Conservation (phyloP, 1,140 invertebrate species). For the Andricus grossulariae region DNA sequence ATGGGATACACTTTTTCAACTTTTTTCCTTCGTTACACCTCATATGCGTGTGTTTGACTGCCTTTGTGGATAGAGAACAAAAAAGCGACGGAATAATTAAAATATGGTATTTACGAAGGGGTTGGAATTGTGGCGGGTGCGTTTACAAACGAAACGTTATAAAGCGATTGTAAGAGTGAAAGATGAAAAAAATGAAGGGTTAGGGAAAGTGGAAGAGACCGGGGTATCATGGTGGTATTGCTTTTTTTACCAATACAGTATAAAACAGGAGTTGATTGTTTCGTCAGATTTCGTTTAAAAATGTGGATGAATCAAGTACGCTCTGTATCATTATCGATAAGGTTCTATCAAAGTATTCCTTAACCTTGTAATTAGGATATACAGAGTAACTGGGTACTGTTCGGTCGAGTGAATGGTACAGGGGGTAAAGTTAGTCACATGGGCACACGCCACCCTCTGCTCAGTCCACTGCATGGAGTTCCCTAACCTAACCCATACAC, state of each 20-base stretch:
- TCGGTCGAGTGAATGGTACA: constrained; percentile 40
- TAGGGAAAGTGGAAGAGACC: neutral
- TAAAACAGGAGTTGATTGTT: no score
- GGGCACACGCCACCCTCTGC: constrained; percentile 48
- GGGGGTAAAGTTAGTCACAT: constrained; percentile 49
- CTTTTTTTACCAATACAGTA: no score
- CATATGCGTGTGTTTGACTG: neutral
- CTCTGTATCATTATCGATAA: no score
- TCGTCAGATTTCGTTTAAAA: no score
- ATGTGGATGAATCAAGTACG: no score
- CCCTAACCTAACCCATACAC: constrained; percentile 44
- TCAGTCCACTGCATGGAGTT: constrained; percentile 33
- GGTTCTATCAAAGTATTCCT: constrained; percentile 6
- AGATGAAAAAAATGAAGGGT: constrained; percentile 45
- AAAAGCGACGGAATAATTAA: constrained; percentile 65
- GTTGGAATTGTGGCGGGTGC: constrained; percentile 50
- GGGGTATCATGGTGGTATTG: no score
- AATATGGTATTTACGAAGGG: constrained; percentile 63
- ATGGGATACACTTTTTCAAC: neutral
- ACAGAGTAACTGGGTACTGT: constrained; percentile 34
- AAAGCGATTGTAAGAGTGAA: constrained; percentile 46
- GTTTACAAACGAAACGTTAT: constrained; percentile 54
- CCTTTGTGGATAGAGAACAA: constrained; percentile 33
- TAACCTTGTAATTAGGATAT: constrained; percentile 17
- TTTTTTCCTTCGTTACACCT: constrained; percentile 8